Percentiles rank a stretch among this genome's conserved stretches.
phyloP scores from a whole-genome alignment of 2,113 vertebrate genomes.

The Tricholaema leucomelas region DNA sequence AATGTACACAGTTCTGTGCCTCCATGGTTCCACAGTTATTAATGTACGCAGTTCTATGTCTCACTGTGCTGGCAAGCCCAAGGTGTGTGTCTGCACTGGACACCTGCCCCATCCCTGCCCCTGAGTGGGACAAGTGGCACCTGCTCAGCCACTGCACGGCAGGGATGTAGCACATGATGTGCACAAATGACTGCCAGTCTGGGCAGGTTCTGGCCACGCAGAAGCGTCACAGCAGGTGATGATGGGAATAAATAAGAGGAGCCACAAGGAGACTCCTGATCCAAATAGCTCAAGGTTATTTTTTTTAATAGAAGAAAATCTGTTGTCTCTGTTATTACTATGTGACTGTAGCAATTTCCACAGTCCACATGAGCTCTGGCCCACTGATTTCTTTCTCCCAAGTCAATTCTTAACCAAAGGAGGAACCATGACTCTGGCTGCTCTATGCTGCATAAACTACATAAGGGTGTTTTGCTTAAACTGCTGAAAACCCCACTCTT shows the following conservation, averaged over 20 bases:
- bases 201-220: neutral
- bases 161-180: rapidly evolving
- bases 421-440: neutral
- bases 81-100: rapidly evolving
- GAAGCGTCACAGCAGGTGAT: neutral
- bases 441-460: neutral
- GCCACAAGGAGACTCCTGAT: neutral
- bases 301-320: neutral
- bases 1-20: rapidly evolving
- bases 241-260: neutral
- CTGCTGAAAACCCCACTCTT: neutral
- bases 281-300: neutral
- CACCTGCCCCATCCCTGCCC: neutral
- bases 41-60: rapidly evolving
- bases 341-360: neutral
- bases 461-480: neutral
- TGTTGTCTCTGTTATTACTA: neutral
- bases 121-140: rapidly evolving
- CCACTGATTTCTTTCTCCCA: neutral
- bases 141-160: rapidly evolving
- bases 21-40: rapidly evolving
- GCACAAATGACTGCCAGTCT: neutral
- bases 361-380: neutral
- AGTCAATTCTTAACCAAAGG: neutral
- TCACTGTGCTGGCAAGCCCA: rapidly evolving